Evolutionary conservation across 2,888 invertebrate genomes (phyloP).

Genomic region (Amphipoea oculea): DNA sequence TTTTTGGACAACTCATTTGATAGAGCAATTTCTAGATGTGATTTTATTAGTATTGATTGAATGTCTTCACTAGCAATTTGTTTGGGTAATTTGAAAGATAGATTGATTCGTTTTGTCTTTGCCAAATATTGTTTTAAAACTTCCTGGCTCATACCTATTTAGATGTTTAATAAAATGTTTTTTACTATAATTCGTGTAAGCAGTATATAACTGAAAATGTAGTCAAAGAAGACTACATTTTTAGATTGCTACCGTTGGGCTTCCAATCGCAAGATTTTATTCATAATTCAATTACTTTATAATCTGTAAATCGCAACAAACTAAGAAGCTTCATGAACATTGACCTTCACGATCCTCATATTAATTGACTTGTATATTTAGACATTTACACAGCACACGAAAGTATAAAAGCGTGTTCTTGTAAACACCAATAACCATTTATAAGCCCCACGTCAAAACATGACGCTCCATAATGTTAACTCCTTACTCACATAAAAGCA

Average conservation of each 20-base stretch:
- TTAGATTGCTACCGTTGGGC: neutral
- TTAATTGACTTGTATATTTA: slow-evolving; percentile 53
- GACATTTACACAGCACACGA: slow-evolving; percentile 55
- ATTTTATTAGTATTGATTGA: slow-evolving; percentile 36
- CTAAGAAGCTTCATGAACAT: slow-evolving; percentile 14
- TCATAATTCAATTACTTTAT: neutral
- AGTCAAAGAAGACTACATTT: neutral
- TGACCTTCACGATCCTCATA: slow-evolving; percentile 51
- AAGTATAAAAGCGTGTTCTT: slow-evolving; percentile 76
- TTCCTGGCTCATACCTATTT: too few species aligned
- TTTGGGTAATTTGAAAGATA: neutral
- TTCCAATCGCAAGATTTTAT: neutral
- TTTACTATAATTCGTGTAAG: too few species aligned
- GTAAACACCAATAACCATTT: slow-evolving; percentile 82
- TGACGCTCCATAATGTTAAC: slow-evolving; percentile 75
- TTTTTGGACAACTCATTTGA: slow-evolving; percentile 17
- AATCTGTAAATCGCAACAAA: neutral
- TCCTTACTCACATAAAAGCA: slow-evolving; percentile 78
- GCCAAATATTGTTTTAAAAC: neutral
- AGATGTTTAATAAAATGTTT: too few species aligned
- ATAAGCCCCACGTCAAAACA: slow-evolving; percentile 86
- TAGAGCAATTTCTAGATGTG: neutral
- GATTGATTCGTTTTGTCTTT: neutral
- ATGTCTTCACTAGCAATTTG: neutral
- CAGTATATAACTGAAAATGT: too few species aligned